A percentile compares a stretch with the other conserved stretches of the same genome.
Evolutionary conservation across 1,140 invertebrate species (phyloP).

Genomic region (Temnothorax curvispinosus): DNA sequence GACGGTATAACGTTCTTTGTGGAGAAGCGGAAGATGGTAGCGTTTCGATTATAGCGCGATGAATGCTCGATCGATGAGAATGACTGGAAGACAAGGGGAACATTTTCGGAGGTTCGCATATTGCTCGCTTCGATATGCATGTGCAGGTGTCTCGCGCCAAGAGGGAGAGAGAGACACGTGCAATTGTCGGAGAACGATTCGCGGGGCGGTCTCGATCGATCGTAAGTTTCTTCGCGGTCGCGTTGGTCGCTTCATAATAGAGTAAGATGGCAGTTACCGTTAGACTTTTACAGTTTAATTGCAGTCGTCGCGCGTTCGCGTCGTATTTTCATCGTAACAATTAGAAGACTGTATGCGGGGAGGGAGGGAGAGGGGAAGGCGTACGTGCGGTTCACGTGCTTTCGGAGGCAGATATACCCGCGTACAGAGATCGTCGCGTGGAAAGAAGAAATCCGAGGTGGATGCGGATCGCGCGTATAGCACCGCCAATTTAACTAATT

Average conservation of each 20-base stretch:
- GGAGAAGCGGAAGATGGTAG: background rate
- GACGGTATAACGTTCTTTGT: slow-evolving; percentile 42
- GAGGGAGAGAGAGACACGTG: background rate
- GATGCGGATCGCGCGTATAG: slow-evolving; percentile 26
- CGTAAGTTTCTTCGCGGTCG: slow-evolving; percentile 13
- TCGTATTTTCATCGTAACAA: slow-evolving; percentile 39
- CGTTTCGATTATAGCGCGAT: slow-evolving; percentile 2
- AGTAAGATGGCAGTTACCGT: slow-evolving; percentile 50
- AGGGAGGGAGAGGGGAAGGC: no score
- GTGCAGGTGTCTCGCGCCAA: slow-evolving; percentile 9
- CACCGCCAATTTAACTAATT: slow-evolving; percentile 53
- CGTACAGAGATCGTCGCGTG: slow-evolving; percentile 9
- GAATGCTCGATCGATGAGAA: background rate
- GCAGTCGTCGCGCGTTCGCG: slow-evolving; percentile 33
- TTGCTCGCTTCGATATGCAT: slow-evolving; percentile 70
- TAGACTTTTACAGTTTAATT: slow-evolving; percentile 28
- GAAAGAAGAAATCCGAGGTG: slow-evolving; percentile 41
- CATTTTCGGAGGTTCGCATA: slow-evolving; percentile 61
- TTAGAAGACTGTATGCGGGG: background rate
- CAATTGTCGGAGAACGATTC: slow-evolving; percentile 40
- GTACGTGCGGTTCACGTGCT: background rate
- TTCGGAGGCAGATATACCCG: slow-evolving; percentile 17
- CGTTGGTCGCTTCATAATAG: slow-evolving; percentile 42
- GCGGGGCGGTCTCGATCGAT: background rate
- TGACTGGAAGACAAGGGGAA: slow-evolving; percentile 68